A percentile compares a stretch with the other conserved stretches of the same genome.
These are phyloP conservation scores for Lipophrys pholis DNA, from an alignment of 2,113 vertebrate species.

Conservation along the genomic window DNA sequence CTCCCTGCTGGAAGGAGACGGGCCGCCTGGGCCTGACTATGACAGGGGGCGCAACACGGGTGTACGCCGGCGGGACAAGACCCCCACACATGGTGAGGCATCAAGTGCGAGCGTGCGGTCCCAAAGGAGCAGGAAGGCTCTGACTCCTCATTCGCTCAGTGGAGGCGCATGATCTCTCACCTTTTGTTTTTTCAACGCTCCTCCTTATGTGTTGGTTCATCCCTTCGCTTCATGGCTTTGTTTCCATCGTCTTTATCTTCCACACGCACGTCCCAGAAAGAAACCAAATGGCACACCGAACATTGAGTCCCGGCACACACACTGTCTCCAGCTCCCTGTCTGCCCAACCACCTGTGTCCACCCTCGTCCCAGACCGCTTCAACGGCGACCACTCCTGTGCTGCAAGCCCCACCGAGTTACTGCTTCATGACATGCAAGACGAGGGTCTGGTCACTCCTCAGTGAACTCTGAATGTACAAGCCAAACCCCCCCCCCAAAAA, in stretches of 20 bases:
- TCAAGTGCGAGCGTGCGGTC: not conserved
- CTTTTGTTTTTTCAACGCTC: slow-evolving; percentile 24
- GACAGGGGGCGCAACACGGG: slow-evolving; percentile 87
- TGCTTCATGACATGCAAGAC: slow-evolving; percentile 10
- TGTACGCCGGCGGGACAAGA: slow-evolving; percentile 90
- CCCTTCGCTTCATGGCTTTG: slow-evolving; percentile 58
- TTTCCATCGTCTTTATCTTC: slow-evolving; percentile 43
- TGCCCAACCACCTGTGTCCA: slow-evolving; percentile 52
- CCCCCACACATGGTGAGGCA: slow-evolving; percentile 88
- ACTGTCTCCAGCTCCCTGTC: slow-evolving; percentile 56
- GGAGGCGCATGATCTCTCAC: slow-evolving; percentile 45
- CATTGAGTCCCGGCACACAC: slow-evolving; percentile 38
- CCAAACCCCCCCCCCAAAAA: no score
- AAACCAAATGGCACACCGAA: slow-evolving; percentile 43
- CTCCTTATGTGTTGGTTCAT: slow-evolving; percentile 57
- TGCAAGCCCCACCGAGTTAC: slow-evolving; percentile 27
- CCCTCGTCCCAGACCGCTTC: slow-evolving; percentile 41
- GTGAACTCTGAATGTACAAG: not conserved
- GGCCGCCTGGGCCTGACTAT: slow-evolving; percentile 81
- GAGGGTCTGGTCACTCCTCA: not conserved
- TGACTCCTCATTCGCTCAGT: not conserved
- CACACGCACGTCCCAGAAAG: slow-evolving; percentile 39
- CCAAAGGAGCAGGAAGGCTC: slow-evolving; percentile 1
- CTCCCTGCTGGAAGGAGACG: slow-evolving; percentile 84
- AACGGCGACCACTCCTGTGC: slow-evolving; percentile 36